These are phyloP conservation scores for Anthophora plumipes DNA, from an alignment of 2,888 invertebrate species.

Conservation along the genomic window DNA sequence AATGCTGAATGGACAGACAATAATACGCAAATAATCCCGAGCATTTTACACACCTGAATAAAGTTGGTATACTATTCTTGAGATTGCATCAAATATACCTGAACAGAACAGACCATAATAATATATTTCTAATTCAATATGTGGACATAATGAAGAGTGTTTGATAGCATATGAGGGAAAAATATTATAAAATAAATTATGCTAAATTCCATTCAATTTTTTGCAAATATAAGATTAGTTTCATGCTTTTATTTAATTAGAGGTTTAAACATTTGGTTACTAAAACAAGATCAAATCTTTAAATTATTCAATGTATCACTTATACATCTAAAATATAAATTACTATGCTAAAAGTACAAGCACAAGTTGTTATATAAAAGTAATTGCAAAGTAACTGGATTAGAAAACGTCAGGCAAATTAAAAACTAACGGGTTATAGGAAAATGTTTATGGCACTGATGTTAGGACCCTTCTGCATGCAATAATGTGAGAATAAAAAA, in stretches of 20 bases:
- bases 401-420: constrained; percentile 56
- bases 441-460: not conserved
- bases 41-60: constrained; percentile 83
- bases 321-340: not conserved
- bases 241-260: not conserved
- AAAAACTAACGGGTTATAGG: not conserved
- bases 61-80: constrained; percentile 82
- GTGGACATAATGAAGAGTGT: not conserved
- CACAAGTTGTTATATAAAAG: not conserved
- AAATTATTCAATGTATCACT: not conserved
- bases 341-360: not conserved
- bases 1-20: constrained; percentile 83
- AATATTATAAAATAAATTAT: not conserved
- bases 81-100: constrained; percentile 83
- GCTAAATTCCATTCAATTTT: not conserved
- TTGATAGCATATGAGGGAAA: not conserved
- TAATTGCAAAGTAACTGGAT: not conserved
- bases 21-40: constrained; percentile 45
- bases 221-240: not conserved
- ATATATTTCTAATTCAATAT: constrained; percentile 47
- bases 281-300: not conserved
- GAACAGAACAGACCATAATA: constrained; percentile 84
- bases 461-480: not conserved
- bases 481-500: constrained; percentile 7
- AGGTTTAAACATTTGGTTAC: not conserved